These are phyloP conservation scores for Corythornis leucogaster DNA, from an alignment of 2,797 vertebrate species.

Conservation along the genomic window DNA sequence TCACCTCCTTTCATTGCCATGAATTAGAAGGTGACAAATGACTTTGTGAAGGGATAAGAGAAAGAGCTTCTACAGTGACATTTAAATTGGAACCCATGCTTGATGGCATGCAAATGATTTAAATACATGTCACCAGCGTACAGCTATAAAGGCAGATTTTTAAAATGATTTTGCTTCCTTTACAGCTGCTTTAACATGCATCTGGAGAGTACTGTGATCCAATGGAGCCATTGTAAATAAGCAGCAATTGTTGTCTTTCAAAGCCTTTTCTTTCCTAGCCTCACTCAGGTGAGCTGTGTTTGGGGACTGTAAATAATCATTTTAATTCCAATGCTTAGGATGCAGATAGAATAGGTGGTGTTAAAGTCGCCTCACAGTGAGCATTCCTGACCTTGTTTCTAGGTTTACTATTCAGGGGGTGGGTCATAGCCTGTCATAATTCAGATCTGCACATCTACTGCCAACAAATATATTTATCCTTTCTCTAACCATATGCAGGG, in stretches of 20 bases:
- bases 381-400: neutral
- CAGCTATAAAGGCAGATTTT: constrained; percentile 25
- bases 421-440: neutral
- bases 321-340: neutral
- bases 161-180: constrained; percentile 57
- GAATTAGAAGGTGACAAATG: constrained; percentile 50
- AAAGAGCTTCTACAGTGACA: constrained; percentile 18
- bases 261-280: neutral
- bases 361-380: neutral
- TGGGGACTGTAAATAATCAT: neutral
- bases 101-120: constrained; percentile 52
- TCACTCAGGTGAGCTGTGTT: neutral
- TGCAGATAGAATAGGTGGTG: neutral
- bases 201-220: constrained; percentile 27
- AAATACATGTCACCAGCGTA: constrained; percentile 42
- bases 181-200: constrained; percentile 23
- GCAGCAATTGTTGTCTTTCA: neutral
- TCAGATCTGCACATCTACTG: neutral
- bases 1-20: neutral
- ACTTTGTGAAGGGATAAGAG: constrained; percentile 10
- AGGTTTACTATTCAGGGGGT: neutral
- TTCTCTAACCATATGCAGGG: neutral
- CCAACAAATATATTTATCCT: neutral
- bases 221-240: constrained; percentile 35
- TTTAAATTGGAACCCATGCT: constrained; percentile 31